Percentiles rank a stretch among this genome's conserved stretches.
These are phyloP conservation scores for Sphecodes monilicornis DNA, from an alignment of 2,888 invertebrate species.

Conservation along the genomic window DNA sequence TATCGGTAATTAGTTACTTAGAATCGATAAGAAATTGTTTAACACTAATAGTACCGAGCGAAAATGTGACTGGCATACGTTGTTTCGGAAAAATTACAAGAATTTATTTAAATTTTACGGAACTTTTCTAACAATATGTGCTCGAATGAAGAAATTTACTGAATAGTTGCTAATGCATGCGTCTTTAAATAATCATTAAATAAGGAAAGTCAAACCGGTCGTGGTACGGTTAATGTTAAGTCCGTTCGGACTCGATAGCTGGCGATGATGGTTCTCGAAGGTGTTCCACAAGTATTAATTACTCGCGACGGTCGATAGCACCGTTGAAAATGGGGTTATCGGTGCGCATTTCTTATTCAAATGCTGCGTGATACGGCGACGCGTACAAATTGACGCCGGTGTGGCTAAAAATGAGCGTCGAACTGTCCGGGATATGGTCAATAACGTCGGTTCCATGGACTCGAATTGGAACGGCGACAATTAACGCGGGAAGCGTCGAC, in stretches of 20 bases:
- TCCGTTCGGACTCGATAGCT: not conserved
- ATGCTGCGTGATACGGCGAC: slow-evolving; percentile 3
- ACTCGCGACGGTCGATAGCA: not conserved
- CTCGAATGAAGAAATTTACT: too few relatives aligned
- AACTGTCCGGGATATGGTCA: not conserved
- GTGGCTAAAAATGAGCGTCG: not conserved
- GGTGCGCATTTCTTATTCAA: slow-evolving; percentile 8
- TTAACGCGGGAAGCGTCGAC: not conserved
- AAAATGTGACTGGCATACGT: too few relatives aligned
- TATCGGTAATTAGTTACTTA: not conserved
- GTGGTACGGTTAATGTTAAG: too few relatives aligned
- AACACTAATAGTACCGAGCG: too few relatives aligned
- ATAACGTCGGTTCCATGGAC: not conserved
- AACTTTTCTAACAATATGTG: too few relatives aligned
- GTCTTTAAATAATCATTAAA: too few relatives aligned
- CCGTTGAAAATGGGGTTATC: not conserved
- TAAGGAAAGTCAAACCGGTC: too few relatives aligned
- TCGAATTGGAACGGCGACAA: not conserved
- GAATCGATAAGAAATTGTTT: not conserved
- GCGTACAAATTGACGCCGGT: not conserved
- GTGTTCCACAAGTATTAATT: not conserved
- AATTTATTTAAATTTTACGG: too few relatives aligned
- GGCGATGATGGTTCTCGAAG: not conserved
- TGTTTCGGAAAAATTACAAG: too few relatives aligned
- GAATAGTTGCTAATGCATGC: too few relatives aligned